phyloP scores from a whole-genome alignment of 2,888 invertebrate genomes.

The Hoplodrina ambigua region DNA sequence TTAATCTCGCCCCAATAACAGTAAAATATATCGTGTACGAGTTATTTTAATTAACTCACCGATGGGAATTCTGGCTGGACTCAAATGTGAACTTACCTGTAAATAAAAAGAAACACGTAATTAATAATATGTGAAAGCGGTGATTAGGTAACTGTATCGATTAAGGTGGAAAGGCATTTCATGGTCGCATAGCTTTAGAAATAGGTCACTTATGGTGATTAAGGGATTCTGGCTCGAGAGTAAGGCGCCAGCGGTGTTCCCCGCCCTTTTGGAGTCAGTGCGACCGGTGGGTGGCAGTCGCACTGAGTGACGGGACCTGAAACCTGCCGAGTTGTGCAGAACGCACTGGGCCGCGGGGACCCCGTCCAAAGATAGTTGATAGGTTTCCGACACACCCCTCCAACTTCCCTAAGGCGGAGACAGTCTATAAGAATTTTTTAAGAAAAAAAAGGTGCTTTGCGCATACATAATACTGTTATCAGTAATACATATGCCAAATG shows the following conservation, averaged over 20 bases:
- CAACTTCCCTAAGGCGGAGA: too few relatives aligned
- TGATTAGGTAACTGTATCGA: constrained; percentile 38
- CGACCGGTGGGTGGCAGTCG: too few relatives aligned
- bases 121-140: constrained; percentile 50
- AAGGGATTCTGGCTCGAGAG: background rate
- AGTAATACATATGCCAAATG: background rate
- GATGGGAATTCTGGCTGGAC: constrained; percentile 46
- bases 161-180: constrained; percentile 28
- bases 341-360: too few relatives aligned
- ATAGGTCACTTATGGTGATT: background rate
- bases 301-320: too few relatives aligned
- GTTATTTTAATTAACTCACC: constrained; percentile 71
- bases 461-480: background rate
- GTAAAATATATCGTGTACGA: constrained; percentile 49
- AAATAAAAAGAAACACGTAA: constrained; percentile 65
- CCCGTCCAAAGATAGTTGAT: too few relatives aligned
- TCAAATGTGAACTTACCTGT: constrained; percentile 74
- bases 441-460: background rate
- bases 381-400: too few relatives aligned
- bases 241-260: too few relatives aligned
- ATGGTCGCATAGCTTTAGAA: constrained; percentile 32
- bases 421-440: too few relatives aligned
- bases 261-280: too few relatives aligned
- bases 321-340: too few relatives aligned
- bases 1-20: constrained; percentile 59